These are phyloP conservation scores for Megaceryle maxima DNA, from an alignment of 2,113 vertebrate genomes.

Conservation along the genomic window DNA sequence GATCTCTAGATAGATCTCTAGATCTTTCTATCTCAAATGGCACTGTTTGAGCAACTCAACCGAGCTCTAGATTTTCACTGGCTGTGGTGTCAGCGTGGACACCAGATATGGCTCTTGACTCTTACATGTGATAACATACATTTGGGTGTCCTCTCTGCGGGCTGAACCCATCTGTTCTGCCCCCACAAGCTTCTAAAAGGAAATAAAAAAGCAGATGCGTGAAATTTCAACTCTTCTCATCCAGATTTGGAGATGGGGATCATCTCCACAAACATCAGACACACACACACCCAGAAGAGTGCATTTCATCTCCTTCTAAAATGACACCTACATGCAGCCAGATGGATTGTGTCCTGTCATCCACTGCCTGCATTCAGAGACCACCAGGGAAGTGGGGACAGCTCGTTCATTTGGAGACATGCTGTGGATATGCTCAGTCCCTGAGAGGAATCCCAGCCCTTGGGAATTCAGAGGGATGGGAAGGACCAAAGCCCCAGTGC, in stretches of 20 bases:
- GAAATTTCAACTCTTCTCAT: neutral
- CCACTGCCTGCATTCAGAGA: neutral
- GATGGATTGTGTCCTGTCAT: fast-evolving
- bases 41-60: neutral
- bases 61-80: neutral
- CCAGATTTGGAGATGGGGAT: neutral
- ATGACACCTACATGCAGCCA: neutral
- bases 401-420: neutral
- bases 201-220: neutral
- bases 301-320: neutral
- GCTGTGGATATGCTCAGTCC: neutral
- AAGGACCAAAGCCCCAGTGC: neutral
- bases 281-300: neutral
- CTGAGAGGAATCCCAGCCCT: neutral
- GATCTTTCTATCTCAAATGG: neutral
- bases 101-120: neutral
- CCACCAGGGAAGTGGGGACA: neutral
- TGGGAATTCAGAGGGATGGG: neutral
- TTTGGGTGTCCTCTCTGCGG: neutral
- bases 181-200: neutral
- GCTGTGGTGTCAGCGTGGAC: neutral
- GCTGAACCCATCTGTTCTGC: neutral
- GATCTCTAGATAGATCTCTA: neutral
- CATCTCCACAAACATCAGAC: neutral
- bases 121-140: neutral